Base-by-base conservation (phyloP, 2,888 invertebrate genomes). In the Catocala fraxini region DNA sequence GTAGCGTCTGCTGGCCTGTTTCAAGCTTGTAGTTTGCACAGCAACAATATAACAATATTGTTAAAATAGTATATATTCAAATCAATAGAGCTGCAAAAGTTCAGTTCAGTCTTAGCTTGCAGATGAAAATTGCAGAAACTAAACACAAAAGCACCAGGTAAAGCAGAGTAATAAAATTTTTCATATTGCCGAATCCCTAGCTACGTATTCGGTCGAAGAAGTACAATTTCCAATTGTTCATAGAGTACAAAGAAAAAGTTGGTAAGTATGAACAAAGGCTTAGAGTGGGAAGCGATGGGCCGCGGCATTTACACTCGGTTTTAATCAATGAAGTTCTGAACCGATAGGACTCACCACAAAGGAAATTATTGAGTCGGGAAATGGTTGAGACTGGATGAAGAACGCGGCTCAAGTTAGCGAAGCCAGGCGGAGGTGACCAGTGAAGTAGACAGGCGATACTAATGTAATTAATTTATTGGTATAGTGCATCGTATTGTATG, bases 281-380 rank as follows among this genome's bases (percentile, higher is more conserved):
- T 49, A 68, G 67, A 62, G 63, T 56, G 62, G 68, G 69, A 82
- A 79, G 84, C 84, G 86, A 76, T 80, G 80, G 81, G 81, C 81
- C 79, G 80, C 67, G 82, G 84, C 87, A 89, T 89, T 90, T 87
- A 86, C 88, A 88, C 89, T 88, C 83, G 75, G 86, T 83, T 90
- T 89, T 91, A 93, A 93, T 93, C 92, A 92, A 91, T 90, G 90
- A 88, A 91, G 86, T 91, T 89, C 87, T 85, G 81, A 84, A 86
- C 81, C 84, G 86, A 88, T 85, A 83, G 83, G 81, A 83, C 80
- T 82, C 72, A 76, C 77, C 88, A 91, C 93, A 93, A 91, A 92
- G 91, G 90, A 88, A 88, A 89, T 92, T 89, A 90, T 91, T 89
- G 89, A 89, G 87, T 83, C 82, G 82, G 78, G 82, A 80, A 83